A percentile compares a stretch with the other conserved stretches of the same genome.
phyloP scores from a whole-genome alignment of 1,140 invertebrate genomes.

The Thrips palmi region DNA sequence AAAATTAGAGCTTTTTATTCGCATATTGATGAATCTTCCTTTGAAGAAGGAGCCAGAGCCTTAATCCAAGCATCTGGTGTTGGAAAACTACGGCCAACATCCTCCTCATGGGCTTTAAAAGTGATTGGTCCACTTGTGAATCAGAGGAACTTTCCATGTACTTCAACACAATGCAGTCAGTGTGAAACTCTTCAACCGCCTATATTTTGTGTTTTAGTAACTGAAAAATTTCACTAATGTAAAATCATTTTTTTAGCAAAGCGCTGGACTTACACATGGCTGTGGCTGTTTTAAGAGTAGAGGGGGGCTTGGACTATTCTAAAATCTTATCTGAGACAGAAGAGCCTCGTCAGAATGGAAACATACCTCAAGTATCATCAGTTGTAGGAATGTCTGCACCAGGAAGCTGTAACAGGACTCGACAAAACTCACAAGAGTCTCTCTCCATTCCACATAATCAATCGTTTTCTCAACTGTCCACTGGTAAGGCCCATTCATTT shows the following conservation, averaged over 20 bases:
- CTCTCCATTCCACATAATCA: conserved; percentile 32
- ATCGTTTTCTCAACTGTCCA: conserved; percentile 42
- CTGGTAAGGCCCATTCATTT: conserved; percentile 27
- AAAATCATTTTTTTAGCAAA: conserved; percentile 40
- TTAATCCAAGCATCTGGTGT: conserved; percentile 66
- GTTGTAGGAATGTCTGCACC: conserved; percentile 1
- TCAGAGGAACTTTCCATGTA: conserved; percentile 39
- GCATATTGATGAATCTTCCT: conserved; percentile 55
- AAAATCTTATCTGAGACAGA: conserved; percentile 34
- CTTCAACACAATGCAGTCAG: conserved; percentile 85
- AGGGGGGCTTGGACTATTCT: conserved; percentile 59
- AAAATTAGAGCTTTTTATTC: conserved; percentile 86
- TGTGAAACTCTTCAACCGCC: conserved; percentile 15
- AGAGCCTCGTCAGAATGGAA: conserved; percentile 14
- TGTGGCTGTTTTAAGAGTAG: conserved; percentile 66
- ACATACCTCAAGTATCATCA: conserved; percentile 9
- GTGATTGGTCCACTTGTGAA: conserved; percentile 66
- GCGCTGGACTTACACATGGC: conserved; percentile 84
- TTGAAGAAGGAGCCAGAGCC: conserved; percentile 52
- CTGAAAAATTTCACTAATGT: neutral
- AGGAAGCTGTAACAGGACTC: conserved; percentile 2
- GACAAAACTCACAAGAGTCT: conserved; percentile 18
- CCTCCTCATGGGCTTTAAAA: conserved; percentile 79
- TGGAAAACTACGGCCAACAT: conserved; percentile 84
- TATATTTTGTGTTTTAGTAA: neutral